Evolutionary conservation across 2,113 vertebrate species (phyloP), one percentile per base, ranked within the genome.

Genomic region (Dasyornis broadbenti): DNA sequence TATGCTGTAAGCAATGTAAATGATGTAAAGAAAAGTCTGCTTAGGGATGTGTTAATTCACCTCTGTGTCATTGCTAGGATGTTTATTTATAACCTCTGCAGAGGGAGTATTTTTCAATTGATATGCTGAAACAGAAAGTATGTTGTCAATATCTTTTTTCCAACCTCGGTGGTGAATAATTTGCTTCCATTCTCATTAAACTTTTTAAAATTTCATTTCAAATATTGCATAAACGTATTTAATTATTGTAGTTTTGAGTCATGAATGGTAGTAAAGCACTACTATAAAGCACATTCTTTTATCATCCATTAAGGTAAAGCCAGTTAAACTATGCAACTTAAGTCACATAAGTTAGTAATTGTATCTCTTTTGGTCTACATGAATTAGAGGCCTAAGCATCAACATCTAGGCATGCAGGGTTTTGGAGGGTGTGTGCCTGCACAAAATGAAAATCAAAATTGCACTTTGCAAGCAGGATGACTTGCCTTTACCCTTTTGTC

Each of bases 201-300:
- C n/a, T 15, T 73, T 70, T 68, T 8, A 30, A 86, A 53, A 88
- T 96, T 90, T 91, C 6, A 87, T 89, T 92, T 81, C 82, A 90
- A 93, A 95, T 95, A 77, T 88, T 86, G 49, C 47, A 81, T 68
- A 52, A 96, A 89, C 60, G 85, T 68, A 44, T 94, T 95, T 80
- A 97, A 95, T 97, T 94, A 92, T 79, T 72, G 56, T 86, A 77
- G 70, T 80, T 86, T 96, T 81, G 52, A 44, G 24, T 78, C 9
- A 11, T 60, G 40, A 86, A 60, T 64, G 13, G 40, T 63, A 75
- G 22, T 61, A 64, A 95, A 76, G 77, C 42, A 68, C 92, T 94
- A 49, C 57, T 86, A 57, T 93, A 94, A 94, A 75, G 31, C 94
- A 27, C 12, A 12, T 96, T 95, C 33, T 92, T 96, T 92, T 95